Conservation (phyloP, 2,888 invertebrate species). For the Proisotoma minuta region DNA sequence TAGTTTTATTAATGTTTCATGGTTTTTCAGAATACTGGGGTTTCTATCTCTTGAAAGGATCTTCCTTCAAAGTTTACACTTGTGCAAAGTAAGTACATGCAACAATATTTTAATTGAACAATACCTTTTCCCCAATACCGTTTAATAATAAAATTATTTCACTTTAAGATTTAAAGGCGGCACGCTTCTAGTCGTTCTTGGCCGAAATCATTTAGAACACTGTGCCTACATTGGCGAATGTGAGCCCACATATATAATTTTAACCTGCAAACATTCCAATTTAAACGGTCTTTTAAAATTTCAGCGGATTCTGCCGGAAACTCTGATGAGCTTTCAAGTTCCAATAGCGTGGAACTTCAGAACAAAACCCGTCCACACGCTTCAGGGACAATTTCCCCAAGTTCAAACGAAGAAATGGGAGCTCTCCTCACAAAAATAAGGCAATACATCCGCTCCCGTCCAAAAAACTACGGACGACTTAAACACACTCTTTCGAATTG, state of each 20-base stretch:
- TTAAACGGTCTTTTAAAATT: too few relatives aligned
- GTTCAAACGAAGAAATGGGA: slow-evolving; percentile 41
- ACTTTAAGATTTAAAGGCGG: slow-evolving; percentile 66
- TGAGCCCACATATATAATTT: not conserved
- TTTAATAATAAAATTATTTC: not conserved
- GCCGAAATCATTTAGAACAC: slow-evolving; percentile 70
- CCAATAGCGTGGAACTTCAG: slow-evolving; percentile 31
- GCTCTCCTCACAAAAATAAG: slow-evolving; percentile 39
- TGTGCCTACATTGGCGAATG: slow-evolving; percentile 73
- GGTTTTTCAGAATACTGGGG: slow-evolving; percentile 62
- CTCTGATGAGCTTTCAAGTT: slow-evolving; percentile 58
- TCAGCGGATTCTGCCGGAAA: slow-evolving; percentile 66
- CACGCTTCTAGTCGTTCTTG: slow-evolving; percentile 69
- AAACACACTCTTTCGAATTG: slow-evolving; percentile 39
- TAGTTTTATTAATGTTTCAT: not conserved
- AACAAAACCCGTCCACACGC: not conserved
- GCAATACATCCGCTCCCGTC: slow-evolving; percentile 35
- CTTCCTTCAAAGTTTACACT: slow-evolving; percentile 67
- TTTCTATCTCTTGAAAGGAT: slow-evolving; percentile 69
- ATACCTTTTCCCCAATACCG: too few relatives aligned
- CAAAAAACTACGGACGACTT: slow-evolving; percentile 33
- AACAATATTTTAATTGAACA: not conserved
- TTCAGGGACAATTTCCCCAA: not conserved
- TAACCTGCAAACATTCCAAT: too few relatives aligned
- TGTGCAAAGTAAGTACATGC: slow-evolving; percentile 62